These are phyloP conservation scores for Lucilia cuprina DNA, from an alignment of 1,140 invertebrate genomes.

Conservation along the genomic window DNA sequence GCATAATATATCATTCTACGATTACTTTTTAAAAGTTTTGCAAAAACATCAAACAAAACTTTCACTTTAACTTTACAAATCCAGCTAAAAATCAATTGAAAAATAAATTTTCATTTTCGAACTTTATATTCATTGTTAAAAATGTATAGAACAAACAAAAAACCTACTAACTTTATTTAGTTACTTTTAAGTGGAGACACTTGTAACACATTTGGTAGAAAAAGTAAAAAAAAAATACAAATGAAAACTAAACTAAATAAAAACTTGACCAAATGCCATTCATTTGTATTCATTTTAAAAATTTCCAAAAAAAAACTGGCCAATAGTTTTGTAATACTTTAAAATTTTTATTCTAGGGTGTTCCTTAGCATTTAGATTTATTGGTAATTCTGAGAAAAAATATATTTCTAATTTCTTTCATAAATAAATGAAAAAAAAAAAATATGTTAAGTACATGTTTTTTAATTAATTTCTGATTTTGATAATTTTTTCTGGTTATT, in stretches of 20 bases:
- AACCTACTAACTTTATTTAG: not conserved
- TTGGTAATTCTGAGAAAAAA: too few relatives aligned
- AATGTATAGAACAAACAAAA: not conserved
- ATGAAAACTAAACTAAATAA: not conserved
- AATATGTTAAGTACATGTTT: too few relatives aligned
- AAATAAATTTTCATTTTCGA: not conserved
- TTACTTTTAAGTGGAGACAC: slow-evolving; percentile 17
- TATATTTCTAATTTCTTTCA: too few relatives aligned
- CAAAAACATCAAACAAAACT: too few relatives aligned
- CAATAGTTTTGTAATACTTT: not conserved
- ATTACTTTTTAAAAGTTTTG: too few relatives aligned
- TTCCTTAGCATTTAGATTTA: not conserved
- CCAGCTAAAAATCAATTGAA: slow-evolving; percentile 4
- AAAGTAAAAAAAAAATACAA: not conserved
- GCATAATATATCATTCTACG: too few relatives aligned
- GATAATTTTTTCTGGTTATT: too few relatives aligned
- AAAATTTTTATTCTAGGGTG: not conserved
- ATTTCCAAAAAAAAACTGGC: not conserved
- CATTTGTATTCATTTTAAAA: not conserved
- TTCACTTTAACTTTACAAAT: not conserved
- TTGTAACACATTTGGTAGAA: not conserved
- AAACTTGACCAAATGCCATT: slow-evolving; percentile 1
- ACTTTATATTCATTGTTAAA: not conserved
- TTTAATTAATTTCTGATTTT: too few relatives aligned
- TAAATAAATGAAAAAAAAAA: too few relatives aligned